Evolutionary conservation across 2,888 invertebrate genomes (phyloP).

Genomic region (Sipha maydis): DNA sequence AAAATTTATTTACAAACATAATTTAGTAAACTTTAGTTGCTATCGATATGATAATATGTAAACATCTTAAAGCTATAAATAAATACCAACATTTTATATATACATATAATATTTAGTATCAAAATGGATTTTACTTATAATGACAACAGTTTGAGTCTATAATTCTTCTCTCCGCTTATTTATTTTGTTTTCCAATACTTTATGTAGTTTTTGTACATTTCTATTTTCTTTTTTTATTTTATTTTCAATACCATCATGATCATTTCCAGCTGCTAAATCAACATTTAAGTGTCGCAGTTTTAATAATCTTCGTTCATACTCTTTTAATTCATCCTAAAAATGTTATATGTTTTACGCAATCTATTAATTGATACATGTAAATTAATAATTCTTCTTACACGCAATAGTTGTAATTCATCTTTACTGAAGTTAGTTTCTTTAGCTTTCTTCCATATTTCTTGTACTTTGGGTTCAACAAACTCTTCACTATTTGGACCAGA

Average conservation of each 20-base stretch:
- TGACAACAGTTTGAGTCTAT: slow-evolving; percentile 25
- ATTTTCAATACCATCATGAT: slow-evolving; percentile 76
- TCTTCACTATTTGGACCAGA: slow-evolving; percentile 84
- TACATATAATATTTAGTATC: neutral
- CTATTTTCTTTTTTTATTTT: slow-evolving; percentile 84
- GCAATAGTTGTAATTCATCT: slow-evolving; percentile 84
- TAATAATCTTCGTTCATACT: slow-evolving; percentile 86
- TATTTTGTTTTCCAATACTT: slow-evolving; percentile 81
- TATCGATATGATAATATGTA: slow-evolving; percentile 5
- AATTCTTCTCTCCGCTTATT: slow-evolving; percentile 78
- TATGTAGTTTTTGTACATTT: slow-evolving; percentile 87
- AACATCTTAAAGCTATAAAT: neutral
- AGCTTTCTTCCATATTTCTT: slow-evolving; percentile 87
- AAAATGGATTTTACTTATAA: neutral
- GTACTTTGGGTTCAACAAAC: slow-evolving; percentile 91
- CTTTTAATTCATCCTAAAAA: slow-evolving; percentile 80
- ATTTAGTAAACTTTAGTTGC: slow-evolving; percentile 15
- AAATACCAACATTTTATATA: neutral
- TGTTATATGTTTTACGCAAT: neutral
- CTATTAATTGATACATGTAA: neutral
- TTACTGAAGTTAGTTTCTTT: slow-evolving; percentile 81
- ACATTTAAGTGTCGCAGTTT: slow-evolving; percentile 86
- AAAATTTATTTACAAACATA: slow-evolving; percentile 6
- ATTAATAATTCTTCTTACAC: slow-evolving; percentile 70
- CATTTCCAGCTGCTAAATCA: slow-evolving; percentile 78